Percentiles rank a stretch among this genome's conserved stretches.
These are phyloP conservation scores for Himalopsyche phryganea DNA, from an alignment of 1,140 invertebrate species.

Conservation along the genomic window DNA sequence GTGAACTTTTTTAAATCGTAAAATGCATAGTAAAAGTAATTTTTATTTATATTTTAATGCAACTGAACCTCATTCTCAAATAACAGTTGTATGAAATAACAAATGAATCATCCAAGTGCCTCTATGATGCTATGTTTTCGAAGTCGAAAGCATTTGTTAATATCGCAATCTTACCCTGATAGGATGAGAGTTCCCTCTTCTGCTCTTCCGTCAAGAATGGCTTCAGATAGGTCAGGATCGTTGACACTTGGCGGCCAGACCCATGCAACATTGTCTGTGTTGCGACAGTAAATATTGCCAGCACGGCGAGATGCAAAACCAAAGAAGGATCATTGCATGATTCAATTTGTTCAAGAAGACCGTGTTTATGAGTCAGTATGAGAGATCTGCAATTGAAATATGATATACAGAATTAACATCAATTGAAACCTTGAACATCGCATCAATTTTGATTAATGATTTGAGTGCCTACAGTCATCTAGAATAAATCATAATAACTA, in stretches of 20 bases:
- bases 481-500: too few relatives aligned
- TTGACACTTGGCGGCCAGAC: slow-evolving; percentile 85
- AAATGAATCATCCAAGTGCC: too few relatives aligned
- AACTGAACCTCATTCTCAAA: too few relatives aligned
- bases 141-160: too few relatives aligned
- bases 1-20: too few relatives aligned
- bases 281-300: slow-evolving; percentile 77
- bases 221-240: slow-evolving; percentile 71
- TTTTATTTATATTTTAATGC: too few relatives aligned
- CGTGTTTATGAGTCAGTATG: slow-evolving; percentile 74
- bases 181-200: slow-evolving; percentile 60
- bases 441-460: slow-evolving; percentile 13
- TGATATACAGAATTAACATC: slow-evolving; percentile 31
- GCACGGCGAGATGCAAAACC: slow-evolving; percentile 74
- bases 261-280: slow-evolving; percentile 83
- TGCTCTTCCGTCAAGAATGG: slow-evolving; percentile 63
- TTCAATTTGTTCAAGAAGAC: slow-evolving; percentile 74
- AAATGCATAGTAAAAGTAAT: too few relatives aligned
- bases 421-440: too few relatives aligned
- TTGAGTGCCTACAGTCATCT: too few relatives aligned
- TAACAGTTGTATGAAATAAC: too few relatives aligned
- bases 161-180: slow-evolving; percentile 65
- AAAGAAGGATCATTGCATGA: slow-evolving; percentile 73
- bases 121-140: too few relatives aligned
- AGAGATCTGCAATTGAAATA: slow-evolving; percentile 50